Conservation (phyloP, 2,797 vertebrate species). For the Uromys caudimaculatus region DNA sequence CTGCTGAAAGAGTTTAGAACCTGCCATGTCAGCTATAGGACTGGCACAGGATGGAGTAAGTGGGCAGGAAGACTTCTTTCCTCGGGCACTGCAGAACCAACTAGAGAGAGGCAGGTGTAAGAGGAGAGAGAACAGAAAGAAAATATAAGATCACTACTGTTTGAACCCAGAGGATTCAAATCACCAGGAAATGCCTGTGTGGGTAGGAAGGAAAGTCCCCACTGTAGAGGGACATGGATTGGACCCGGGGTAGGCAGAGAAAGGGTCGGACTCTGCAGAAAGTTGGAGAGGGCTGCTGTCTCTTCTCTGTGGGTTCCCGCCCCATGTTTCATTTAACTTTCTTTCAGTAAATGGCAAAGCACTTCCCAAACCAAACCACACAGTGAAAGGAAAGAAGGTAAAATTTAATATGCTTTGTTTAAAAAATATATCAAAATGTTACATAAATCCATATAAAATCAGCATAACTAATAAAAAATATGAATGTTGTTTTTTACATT, state of each 20-base stretch:
- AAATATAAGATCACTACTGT: background rate
- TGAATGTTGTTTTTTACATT: background rate
- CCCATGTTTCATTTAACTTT: background rate
- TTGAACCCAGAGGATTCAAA: background rate
- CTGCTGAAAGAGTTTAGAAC: constrained; percentile 24
- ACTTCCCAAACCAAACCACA: background rate
- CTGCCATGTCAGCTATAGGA: background rate
- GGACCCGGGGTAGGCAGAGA: background rate
- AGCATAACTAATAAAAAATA: background rate
- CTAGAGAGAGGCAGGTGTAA: background rate
- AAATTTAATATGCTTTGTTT: background rate
- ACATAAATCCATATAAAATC: background rate
- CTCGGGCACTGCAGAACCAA: background rate
- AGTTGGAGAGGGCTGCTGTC: constrained; percentile 12
- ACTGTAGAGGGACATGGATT: background rate
- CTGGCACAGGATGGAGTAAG: background rate
- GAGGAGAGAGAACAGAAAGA: background rate
- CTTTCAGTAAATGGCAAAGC: background rate
- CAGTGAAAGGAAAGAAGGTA: background rate
- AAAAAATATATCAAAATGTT: background rate
- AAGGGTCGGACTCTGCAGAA: background rate
- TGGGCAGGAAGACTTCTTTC: background rate
- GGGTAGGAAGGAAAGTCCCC: no score
- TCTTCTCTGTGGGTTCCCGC: constrained; percentile 77
- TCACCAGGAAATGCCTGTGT: background rate